A percentile compares a stretch with the other conserved stretches of the same genome.
Conservation (phyloP, 2,888 invertebrate genomes). For the Agrochola litura region DNA sequence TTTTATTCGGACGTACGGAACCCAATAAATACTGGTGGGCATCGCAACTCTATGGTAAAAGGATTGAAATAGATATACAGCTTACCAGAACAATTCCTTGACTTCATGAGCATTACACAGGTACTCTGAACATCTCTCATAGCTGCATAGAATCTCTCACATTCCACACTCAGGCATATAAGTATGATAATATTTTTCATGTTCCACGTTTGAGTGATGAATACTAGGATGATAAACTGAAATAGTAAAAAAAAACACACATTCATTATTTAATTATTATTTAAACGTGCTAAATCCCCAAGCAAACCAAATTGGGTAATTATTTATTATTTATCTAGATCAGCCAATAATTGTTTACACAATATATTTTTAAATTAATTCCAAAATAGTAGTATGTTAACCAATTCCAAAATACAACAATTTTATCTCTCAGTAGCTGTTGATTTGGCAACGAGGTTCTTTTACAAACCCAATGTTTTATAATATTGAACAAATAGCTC, state of each 20-base stretch:
- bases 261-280: neutral
- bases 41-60: too few species aligned
- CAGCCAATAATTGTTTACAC: too few species aligned
- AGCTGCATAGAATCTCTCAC: constrained; percentile 31
- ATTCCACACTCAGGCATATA: constrained; percentile 13
- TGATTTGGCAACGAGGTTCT: too few species aligned
- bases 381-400: too few species aligned
- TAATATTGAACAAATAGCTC: too few species aligned
- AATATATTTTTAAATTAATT: too few species aligned
- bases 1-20: too few species aligned
- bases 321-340: too few species aligned
- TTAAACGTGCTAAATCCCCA: neutral
- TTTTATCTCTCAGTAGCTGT: too few species aligned
- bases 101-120: constrained; percentile 5
- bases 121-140: constrained; percentile 29
- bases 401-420: neutral
- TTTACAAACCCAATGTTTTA: too few species aligned
- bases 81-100: constrained; percentile 7
- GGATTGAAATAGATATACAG: neutral
- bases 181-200: constrained; percentile 12
- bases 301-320: neutral
- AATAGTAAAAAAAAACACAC: neutral
- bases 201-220: neutral
- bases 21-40: too few species aligned
- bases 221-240: neutral